A percentile compares a stretch with the other conserved stretches of the same genome.
These are phyloP conservation scores for Ploceus nigricollis DNA, from an alignment of 2,113 vertebrate species.

Conservation along the genomic window DNA sequence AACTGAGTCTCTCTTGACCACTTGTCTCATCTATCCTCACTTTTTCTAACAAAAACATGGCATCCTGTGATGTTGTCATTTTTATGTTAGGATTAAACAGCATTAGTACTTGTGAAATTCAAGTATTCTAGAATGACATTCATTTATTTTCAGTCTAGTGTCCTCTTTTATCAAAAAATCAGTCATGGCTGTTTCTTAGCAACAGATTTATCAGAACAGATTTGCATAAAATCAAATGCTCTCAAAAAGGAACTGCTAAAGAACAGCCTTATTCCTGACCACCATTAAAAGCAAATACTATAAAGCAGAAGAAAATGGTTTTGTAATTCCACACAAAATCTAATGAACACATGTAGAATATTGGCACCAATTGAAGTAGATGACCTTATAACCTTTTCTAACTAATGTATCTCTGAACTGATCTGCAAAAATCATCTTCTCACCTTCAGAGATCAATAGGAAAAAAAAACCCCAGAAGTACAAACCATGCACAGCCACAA, in stretches of 20 bases:
- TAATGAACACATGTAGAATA: not conserved
- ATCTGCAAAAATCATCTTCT: not conserved
- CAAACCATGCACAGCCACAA: not conserved
- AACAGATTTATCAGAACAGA: constrained; percentile 19
- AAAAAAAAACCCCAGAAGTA: not conserved
- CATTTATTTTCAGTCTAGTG: not conserved
- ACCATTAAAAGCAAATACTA: not conserved
- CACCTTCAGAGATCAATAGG: not conserved
- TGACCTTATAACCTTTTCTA: not conserved
- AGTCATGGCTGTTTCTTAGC: constrained; percentile 28
- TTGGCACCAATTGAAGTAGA: not conserved
- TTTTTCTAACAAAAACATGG: not conserved
- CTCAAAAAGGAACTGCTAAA: not conserved
- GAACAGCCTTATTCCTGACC: not conserved
- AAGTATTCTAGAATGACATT: not conserved
- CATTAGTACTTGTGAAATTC: not conserved
- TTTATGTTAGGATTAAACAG: not conserved
- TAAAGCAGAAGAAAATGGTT: not conserved
- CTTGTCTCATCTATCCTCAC: not conserved
- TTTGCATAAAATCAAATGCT: constrained; percentile 25
- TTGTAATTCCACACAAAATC: not conserved
- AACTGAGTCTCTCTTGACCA: not conserved
- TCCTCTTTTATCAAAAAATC: not conserved
- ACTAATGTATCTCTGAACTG: not conserved
- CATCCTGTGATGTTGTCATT: not conserved